Evolutionary conservation across 2,797 vertebrate genomes (phyloP).

Genomic region (Tachyglossus aculeatus): DNA sequence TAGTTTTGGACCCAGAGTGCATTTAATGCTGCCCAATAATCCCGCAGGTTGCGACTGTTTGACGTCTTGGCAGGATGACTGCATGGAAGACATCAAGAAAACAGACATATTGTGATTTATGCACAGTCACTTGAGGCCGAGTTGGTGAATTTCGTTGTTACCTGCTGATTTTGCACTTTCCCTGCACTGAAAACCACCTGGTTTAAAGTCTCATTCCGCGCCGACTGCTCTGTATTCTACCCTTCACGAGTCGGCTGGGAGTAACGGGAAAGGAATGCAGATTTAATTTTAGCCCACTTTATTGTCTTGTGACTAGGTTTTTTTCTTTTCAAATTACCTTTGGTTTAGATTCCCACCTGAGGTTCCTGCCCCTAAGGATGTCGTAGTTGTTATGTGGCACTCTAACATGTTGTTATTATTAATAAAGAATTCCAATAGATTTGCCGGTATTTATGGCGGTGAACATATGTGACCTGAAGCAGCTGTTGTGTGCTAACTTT

Average conservation of each 20-base stretch:
- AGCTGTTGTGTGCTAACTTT: conserved; percentile 34
- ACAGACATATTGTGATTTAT: conserved; percentile 28
- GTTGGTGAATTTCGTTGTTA: conserved; percentile 28
- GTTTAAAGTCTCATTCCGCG: background rate
- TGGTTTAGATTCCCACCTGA: conserved; percentile 20
- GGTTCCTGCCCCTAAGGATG: conserved; percentile 33
- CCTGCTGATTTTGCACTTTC: conserved; percentile 41
- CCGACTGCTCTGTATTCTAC: background rate
- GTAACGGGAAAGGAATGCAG: conserved; percentile 4
- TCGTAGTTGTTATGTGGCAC: conserved; percentile 17
- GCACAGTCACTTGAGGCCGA: conserved; percentile 13
- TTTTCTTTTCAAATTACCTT: conserved; percentile 22
- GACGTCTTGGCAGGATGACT: conserved; percentile 39
- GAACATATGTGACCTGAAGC: conserved; percentile 38
- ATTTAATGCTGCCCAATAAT: conserved; percentile 22
- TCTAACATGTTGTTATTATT: conserved; percentile 37
- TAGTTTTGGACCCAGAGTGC: conserved; percentile 1
- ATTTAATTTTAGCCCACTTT: conserved; percentile 20
- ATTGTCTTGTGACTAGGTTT: background rate
- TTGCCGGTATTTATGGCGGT: conserved; percentile 28
- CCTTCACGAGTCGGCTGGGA: background rate
- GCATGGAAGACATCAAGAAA: conserved; percentile 43
- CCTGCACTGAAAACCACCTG: conserved; percentile 5
- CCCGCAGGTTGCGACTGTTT: conserved; percentile 42
- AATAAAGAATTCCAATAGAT: conserved; percentile 37